phyloP scores from a whole-genome alignment of 1,140 invertebrate species.

The Magallana ariakensis region DNA sequence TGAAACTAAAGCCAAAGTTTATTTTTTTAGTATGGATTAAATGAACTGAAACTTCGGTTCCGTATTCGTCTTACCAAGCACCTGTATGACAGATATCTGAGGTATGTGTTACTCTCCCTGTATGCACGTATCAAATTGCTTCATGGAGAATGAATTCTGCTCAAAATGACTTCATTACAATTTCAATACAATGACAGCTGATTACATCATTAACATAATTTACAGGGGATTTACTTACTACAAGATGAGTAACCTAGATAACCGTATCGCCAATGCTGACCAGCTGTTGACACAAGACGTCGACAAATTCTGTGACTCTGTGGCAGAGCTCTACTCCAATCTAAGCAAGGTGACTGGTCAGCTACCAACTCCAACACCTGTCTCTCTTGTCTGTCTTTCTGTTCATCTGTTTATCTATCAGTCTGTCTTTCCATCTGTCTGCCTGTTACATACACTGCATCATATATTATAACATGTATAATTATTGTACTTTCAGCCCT shows the following conservation, averaged over 20 bases:
- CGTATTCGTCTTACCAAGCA: slow-evolving; percentile 92
- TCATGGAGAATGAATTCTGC: too few species aligned
- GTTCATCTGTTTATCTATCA: too few species aligned
- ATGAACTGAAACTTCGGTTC: slow-evolving; percentile 94
- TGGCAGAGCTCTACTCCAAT: slow-evolving; percentile 97
- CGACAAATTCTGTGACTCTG: slow-evolving; percentile 97
- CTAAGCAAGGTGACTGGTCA: slow-evolving; percentile 88
- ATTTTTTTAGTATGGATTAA: slow-evolving; percentile 88
- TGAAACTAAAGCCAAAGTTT: too few species aligned
- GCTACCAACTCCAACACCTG: too few species aligned
- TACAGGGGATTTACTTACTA: slow-evolving; percentile 97
- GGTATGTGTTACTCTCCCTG: slow-evolving; percentile 81
- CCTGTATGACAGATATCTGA: slow-evolving; percentile 94
- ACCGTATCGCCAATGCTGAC: slow-evolving; percentile 96
- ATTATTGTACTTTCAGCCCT: slow-evolving; percentile 82
- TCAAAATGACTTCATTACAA: too few species aligned
- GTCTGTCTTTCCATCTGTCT: too few species aligned
- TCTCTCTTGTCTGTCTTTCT: too few species aligned
- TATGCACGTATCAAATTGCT: neutral
- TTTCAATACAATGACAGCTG: too few species aligned
- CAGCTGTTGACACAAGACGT: slow-evolving; percentile 97
- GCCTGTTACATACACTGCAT: neutral
- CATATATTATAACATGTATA: neutral
- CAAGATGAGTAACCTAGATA: slow-evolving; percentile 97
- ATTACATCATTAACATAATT: slow-evolving; percentile 56